These are phyloP conservation scores for Scrobipalpa atriplicella DNA, from an alignment of 2,888 invertebrate genomes.

Conservation along the genomic window DNA sequence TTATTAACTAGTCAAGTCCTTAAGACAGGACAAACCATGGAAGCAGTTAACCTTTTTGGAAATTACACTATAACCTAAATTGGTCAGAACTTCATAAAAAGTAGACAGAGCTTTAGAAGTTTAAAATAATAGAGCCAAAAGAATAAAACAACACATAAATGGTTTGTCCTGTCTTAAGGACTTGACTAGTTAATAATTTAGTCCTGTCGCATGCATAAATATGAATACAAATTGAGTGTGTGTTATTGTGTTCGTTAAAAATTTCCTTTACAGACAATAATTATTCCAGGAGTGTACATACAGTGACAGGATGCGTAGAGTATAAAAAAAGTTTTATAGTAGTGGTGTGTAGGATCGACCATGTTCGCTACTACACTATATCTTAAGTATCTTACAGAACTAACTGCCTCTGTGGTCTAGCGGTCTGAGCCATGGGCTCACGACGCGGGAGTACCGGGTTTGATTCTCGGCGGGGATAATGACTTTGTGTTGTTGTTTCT, in stretches of 20 bases:
- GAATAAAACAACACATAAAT: not conserved
- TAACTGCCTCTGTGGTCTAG: too few species aligned
- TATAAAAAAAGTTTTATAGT: not conserved
- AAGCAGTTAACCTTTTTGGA: not conserved
- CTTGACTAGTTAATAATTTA: not conserved
- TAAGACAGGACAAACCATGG: not conserved
- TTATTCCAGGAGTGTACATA: slow-evolving; percentile 11
- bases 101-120: not conserved
- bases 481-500: too few species aligned
- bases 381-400: too few species aligned
- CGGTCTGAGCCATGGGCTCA: too few species aligned
- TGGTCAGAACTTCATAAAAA: not conserved
- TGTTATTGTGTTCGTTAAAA: slow-evolving; percentile 42
- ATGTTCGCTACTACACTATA: not conserved
- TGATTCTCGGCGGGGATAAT: too few species aligned
- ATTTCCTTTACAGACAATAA: slow-evolving; percentile 41
- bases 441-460: too few species aligned
- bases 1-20: not conserved
- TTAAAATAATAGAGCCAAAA: not conserved
- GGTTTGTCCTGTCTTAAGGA: not conserved
- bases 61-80: not conserved
- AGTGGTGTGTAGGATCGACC: not conserved
- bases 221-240: slow-evolving; percentile 41
- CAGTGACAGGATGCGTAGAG: slow-evolving; percentile 46
- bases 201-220: slow-evolving; percentile 44